These are phyloP conservation scores for Sus cebifrons DNA, from an alignment of 2,797 vertebrate species.

Conservation along the genomic window DNA sequence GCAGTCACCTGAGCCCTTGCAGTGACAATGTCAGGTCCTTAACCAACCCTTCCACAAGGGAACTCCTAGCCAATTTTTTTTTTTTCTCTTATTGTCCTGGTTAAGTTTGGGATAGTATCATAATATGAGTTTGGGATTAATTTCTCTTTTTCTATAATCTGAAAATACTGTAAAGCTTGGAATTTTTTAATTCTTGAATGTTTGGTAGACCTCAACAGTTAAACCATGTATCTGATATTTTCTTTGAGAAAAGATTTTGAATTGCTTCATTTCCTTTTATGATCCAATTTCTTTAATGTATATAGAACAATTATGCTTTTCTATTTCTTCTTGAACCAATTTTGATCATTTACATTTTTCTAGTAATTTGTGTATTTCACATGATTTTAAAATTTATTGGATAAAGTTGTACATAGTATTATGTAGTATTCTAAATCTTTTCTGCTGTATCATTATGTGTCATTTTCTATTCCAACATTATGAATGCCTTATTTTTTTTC, in stretches of 20 bases:
- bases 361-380: neutral
- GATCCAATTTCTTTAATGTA: neutral
- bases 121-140: neutral
- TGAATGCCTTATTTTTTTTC: slow-evolving; percentile 11
- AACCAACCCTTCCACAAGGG: no score
- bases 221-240: slow-evolving; percentile 17
- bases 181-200: slow-evolving; percentile 1
- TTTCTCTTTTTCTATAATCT: neutral
- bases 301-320: slow-evolving; percentile 12
- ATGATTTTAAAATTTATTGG: slow-evolving; percentile 50
- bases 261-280: slow-evolving; percentile 61
- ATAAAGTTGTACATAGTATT: slow-evolving; percentile 8
- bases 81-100: neutral
- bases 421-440: slow-evolving; percentile 39
- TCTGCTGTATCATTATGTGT: neutral
- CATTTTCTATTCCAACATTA: slow-evolving; percentile 10
- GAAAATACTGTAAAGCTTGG: slow-evolving; percentile 50
- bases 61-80: neutral
- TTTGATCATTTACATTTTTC: slow-evolving; percentile 38
- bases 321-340: slow-evolving; percentile 19
- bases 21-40: no score
- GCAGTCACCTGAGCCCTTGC: no score
- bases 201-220: slow-evolving; percentile 9
- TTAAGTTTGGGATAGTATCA: neutral
- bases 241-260: slow-evolving; percentile 43